Evolutionary conservation across 2,113 vertebrate genomes (phyloP), one percentile per base, ranked within the genome.

Genomic region (Salvelinus fontinalis): DNA sequence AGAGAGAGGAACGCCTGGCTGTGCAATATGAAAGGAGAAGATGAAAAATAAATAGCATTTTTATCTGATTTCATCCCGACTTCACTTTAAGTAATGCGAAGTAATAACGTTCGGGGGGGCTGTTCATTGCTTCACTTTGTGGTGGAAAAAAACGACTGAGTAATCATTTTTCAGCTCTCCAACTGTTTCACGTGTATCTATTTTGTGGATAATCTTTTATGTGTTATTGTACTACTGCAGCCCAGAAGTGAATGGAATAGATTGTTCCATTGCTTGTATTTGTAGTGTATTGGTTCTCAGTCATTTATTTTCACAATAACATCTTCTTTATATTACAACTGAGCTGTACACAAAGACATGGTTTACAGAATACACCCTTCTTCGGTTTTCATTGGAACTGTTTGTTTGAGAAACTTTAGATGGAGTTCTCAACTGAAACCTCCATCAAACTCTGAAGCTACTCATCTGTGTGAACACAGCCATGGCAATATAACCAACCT

Each of bases 1-100:
- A 68, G 29, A 20, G 66, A 39, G 66, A 67, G 31, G 29, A 7
- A 68, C 5, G 4, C 5, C 29, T 48, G n/a, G 34, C 29, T 44
- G 31, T 57, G 74, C 59, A 11, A 26, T 13, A 57, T 14, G 71
- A 60, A 75, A 22, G 1, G 39, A 60, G 8, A 59, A 83, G 77
- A 84, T 84, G 80, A 83, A 78, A 84, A 89, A 85, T 86, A 89
- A 88, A 87, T 81, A 84, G 82, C 59, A 68, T 86, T 86, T 87
- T 84, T 84, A 90, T 89, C 81, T 75, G 80, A 87, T 90, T 85
- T 60, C 73, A 67, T 57, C 71, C 26, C 57, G 69, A 82, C 77
- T 84, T 85, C 78, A 59, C 69, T 79, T 81, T 81, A 82, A 81
- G 78, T 51, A 77, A 85, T 70, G 64, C 81, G 79, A 67, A 73